Evolutionary conservation across 1,140 invertebrate species (phyloP), one percentile per base, ranked within the genome.

Genomic region (Halyomorpha halys): DNA sequence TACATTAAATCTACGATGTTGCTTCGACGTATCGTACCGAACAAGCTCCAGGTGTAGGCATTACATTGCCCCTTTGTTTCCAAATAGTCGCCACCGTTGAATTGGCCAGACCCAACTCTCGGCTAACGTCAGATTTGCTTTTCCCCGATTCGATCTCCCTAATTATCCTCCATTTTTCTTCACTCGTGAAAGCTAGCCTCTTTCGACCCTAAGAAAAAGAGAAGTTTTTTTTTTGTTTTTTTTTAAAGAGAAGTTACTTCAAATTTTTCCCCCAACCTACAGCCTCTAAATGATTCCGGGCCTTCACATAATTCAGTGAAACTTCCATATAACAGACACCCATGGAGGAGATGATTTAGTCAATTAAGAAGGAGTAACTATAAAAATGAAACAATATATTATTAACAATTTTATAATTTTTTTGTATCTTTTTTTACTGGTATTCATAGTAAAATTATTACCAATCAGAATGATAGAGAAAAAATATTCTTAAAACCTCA

Each of bases 111-210:
- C 80, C 80, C 67, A 81, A 74, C 69, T 78, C 78, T 45, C 79
- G 73, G 68, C 79, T 79, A 65, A 81, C 79, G 72, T 81, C 79
- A 69, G 78, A 80, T 74, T 81, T 80, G 74, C 77, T 80, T 74
- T 80, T 80, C 54, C 79, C 79, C 60, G 77, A 76, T 72, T 80
- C 79, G 68, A 80, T 80, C 75, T 81, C 79, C 72, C 78, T 79
- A 74, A 81, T 81, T 72, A 81, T 80, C 76, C 80, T 79, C 77
- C 80, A 80, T 76, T 81, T 81, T 76, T 81, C 78, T 76, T 81
- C 80, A 73, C 80, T 77, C 70, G 79, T 80, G 77, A 81, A 81
- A 69, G 79, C 79, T 69, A 81, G 78, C 74, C 79, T 76, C 76
- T 81, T 80, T 71, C 79, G 78, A 75, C 80, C 80, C 80, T 81